A percentile compares a stretch with the other conserved stretches of the same genome.
Conservation (phyloP, 2,888 invertebrate species). For the Plusia festucae region DNA sequence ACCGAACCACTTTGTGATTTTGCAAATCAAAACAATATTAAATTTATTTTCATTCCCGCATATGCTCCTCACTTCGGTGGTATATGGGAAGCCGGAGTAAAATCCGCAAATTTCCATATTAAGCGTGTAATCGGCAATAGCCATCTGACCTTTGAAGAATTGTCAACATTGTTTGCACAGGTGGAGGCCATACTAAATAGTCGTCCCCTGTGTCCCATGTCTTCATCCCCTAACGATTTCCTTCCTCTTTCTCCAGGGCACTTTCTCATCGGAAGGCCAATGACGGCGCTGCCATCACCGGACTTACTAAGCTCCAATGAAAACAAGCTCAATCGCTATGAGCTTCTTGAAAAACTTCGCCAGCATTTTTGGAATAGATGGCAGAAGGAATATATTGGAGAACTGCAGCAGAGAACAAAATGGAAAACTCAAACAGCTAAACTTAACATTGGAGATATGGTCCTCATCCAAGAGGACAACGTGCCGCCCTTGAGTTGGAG, state of each 20-base stretch:
- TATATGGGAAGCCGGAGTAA: constrained; percentile 18
- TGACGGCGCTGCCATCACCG: constrained; percentile 11
- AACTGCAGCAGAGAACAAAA: no score
- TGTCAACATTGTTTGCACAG: constrained; percentile 24
- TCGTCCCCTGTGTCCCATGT: constrained; percentile 8
- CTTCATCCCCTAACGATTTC: constrained; percentile 17
- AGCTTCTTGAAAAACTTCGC: background rate
- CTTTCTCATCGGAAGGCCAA: background rate
- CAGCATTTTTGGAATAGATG: constrained; percentile 33
- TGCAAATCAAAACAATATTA: constrained; percentile 50
- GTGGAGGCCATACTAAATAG: constrained; percentile 24
- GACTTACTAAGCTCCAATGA: background rate
- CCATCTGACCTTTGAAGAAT: constrained; percentile 15
- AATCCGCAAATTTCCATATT: constrained; percentile 35
- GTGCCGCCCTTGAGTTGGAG: no score
- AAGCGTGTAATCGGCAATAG: constrained; percentile 11
- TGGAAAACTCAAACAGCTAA: no score
- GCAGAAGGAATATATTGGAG: constrained; percentile 24
- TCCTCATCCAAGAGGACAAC: no score
- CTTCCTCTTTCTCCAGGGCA: no score
- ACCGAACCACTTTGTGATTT: constrained; percentile 39
- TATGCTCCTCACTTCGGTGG: constrained; percentile 56
- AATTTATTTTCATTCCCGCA: constrained; percentile 52
- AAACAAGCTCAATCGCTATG: background rate
- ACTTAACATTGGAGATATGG: no score